Conservation (phyloP, 2,888 invertebrate genomes). For the Dermolepida albohirtum region DNA sequence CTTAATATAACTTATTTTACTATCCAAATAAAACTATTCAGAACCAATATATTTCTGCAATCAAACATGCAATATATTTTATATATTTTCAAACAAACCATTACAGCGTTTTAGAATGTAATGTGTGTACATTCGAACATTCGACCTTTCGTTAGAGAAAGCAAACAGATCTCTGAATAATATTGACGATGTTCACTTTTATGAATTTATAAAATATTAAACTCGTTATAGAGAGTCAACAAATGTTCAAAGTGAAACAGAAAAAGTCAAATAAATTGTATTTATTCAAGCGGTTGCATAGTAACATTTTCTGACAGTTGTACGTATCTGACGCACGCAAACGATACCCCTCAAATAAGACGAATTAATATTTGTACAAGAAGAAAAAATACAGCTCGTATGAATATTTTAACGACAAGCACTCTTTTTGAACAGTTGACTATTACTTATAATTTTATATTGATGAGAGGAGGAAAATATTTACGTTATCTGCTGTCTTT, state of each 20-base stretch:
- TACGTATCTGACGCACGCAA: constrained; percentile 3
- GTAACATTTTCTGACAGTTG: constrained; percentile 12
- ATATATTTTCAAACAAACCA: too few relatives aligned
- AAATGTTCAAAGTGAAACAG: constrained; percentile 38
- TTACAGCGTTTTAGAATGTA: background rate
- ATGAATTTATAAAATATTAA: constrained; percentile 22
- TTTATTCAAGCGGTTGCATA: constrained; percentile 22
- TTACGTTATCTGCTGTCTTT: background rate
- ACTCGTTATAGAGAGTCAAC: constrained; percentile 36
- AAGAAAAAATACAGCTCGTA: constrained; percentile 15
- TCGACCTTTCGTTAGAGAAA: background rate
- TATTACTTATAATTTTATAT: too few relatives aligned
- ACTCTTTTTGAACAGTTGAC: too few relatives aligned
- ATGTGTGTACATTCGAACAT: background rate
- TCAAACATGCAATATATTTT: too few relatives aligned
- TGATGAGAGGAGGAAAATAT: too few relatives aligned
- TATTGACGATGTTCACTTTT: constrained; percentile 35
- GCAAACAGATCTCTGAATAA: constrained; percentile 13
- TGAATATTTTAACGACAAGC: background rate
- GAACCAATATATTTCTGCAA: too few relatives aligned
- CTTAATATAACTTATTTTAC: too few relatives aligned
- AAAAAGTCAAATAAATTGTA: constrained; percentile 38
- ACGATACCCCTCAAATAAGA: constrained; percentile 11
- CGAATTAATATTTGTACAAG: constrained; percentile 20
- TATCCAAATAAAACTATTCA: too few relatives aligned